These are phyloP conservation scores for Cacajao melanocephalus DNA, from an alignment of 2,797 vertebrate species.

Conservation along the genomic window DNA sequence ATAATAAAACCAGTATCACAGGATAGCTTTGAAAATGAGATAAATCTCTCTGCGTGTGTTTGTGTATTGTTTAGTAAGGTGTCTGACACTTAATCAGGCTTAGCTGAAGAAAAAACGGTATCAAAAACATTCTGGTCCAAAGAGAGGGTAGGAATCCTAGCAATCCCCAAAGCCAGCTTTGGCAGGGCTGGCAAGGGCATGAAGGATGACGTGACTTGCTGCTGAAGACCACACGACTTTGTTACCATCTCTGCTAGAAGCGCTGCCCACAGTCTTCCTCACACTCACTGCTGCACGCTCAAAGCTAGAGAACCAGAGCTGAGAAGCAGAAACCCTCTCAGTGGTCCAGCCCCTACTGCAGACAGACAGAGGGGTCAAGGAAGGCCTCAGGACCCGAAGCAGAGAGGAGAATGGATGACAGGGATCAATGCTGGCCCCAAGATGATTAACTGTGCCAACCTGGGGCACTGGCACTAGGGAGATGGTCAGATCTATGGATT, in stretches of 20 bases:
- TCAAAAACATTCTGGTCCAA: background rate
- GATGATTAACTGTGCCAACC: background rate
- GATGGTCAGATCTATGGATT: background rate
- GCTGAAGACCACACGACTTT: background rate
- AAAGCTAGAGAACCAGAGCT: background rate
- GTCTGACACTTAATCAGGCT: background rate
- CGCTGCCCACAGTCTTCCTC: background rate
- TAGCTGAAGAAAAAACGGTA: background rate
- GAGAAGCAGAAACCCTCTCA: no score
- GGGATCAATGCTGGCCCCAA: background rate
- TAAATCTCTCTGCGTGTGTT: background rate
- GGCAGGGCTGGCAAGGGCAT: background rate
- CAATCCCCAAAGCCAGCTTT: background rate
- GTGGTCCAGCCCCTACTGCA: no score
- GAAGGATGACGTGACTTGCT: background rate
- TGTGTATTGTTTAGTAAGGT: background rate
- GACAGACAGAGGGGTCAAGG: background rate
- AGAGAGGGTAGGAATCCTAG: background rate
- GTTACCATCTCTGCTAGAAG: background rate
- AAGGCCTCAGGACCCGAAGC: background rate
- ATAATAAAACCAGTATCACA: background rate
- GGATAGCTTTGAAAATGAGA: background rate
- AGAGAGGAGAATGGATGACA: background rate
- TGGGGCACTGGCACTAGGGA: background rate
- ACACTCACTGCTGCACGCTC: rapidly evolving